phyloP scores from a whole-genome alignment of 2,888 invertebrate species.

The Thyatira batis region DNA sequence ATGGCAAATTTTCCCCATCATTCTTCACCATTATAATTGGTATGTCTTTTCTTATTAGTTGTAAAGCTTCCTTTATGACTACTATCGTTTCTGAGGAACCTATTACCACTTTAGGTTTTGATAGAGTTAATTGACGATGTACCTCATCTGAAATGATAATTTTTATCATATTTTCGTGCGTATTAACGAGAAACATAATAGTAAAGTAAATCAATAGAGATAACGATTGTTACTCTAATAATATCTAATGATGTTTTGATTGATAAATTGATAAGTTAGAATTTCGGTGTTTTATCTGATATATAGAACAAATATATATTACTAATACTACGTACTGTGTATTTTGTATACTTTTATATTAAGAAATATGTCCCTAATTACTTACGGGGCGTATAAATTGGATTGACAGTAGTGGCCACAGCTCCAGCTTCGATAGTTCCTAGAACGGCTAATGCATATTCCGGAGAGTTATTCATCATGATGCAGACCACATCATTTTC shows the following conservation, averaged over 20 bases:
- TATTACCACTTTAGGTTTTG: constrained; percentile 83
- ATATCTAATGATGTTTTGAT: too few species aligned
- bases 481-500: constrained; percentile 85
- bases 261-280: too few species aligned
- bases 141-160: constrained; percentile 84
- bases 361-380: too few species aligned
- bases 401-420: constrained; percentile 86
- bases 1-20: constrained; percentile 52
- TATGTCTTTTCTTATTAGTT: constrained; percentile 64
- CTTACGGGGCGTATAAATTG: constrained; percentile 84
- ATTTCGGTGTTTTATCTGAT: not conserved
- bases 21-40: constrained; percentile 70
- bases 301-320: not conserved
- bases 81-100: constrained; percentile 77
- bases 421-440: constrained; percentile 86
- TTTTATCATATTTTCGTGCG: not conserved
- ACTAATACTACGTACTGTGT: not conserved
- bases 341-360: not conserved
- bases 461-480: constrained; percentile 87
- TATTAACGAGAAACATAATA: too few species aligned
- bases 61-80: constrained; percentile 69
- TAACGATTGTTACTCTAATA: too few species aligned
- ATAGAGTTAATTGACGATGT: constrained; percentile 82
- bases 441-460: constrained; percentile 83
- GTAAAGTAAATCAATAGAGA: too few species aligned